phyloP scores from a whole-genome alignment of 1,140 invertebrate species.

The Mizuhopecten yessoensis region DNA sequence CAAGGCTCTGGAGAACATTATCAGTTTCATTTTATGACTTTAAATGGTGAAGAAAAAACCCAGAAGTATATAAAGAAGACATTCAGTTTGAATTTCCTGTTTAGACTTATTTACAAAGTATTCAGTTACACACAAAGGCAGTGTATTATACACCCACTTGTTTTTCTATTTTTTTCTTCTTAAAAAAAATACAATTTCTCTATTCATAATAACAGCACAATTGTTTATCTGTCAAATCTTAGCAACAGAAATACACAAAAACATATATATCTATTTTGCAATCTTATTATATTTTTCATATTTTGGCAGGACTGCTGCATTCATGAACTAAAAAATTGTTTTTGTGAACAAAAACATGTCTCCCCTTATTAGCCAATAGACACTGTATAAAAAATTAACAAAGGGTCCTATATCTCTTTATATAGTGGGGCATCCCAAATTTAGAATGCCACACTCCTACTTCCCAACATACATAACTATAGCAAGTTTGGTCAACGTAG shows the following conservation, averaged over 20 bases:
- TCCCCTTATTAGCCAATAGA: too few species aligned
- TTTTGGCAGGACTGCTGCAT: neutral
- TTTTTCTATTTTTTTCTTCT: neutral
- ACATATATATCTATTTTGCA: too few species aligned
- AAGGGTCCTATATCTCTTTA: too few species aligned
- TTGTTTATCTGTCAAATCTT: conserved; percentile 10
- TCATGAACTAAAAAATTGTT: too few species aligned
- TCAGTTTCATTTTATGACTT: neutral
- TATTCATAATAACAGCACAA: neutral
- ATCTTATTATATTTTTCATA: neutral
- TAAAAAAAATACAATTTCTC: neutral
- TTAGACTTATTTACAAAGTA: neutral
- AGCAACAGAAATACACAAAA: neutral
- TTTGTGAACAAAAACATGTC: too few species aligned
- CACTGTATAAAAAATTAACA: too few species aligned
- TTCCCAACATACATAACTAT: too few species aligned
- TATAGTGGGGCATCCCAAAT: too few species aligned
- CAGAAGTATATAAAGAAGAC: neutral
- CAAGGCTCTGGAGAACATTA: neutral
- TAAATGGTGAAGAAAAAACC: neutral
- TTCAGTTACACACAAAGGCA: neutral
- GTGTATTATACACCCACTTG: neutral
- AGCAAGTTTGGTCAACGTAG: too few species aligned
- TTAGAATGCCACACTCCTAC: too few species aligned
- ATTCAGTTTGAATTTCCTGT: conserved; percentile 23